phyloP scores from a whole-genome alignment of 2,888 invertebrate genomes.

The Coleophora deauratella region DNA sequence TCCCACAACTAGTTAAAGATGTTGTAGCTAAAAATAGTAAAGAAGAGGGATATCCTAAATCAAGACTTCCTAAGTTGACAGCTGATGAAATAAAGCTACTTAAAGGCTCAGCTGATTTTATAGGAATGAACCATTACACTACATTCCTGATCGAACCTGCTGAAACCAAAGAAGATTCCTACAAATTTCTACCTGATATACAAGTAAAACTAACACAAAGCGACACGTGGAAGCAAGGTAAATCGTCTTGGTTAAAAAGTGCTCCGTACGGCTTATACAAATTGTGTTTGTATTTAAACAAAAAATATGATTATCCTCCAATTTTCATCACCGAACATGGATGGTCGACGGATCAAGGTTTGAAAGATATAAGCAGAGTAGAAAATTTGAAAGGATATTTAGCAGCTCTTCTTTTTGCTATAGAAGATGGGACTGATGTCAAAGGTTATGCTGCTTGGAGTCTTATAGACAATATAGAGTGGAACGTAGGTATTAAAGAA shows the following conservation, averaged over 20 bases:
- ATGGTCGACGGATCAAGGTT: constrained; percentile 55
- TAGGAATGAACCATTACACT: constrained; percentile 63
- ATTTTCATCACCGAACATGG: constrained; percentile 76
- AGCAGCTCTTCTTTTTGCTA: constrained; percentile 43
- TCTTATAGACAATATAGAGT: constrained; percentile 80
- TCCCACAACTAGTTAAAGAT: constrained; percentile 44
- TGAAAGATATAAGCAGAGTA: constrained; percentile 55
- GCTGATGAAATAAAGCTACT: constrained; percentile 37
- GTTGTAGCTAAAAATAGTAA: constrained; percentile 37
- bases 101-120: constrained; percentile 55
- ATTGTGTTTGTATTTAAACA: constrained; percentile 39
- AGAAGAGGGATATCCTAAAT: constrained; percentile 42
- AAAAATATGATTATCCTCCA: constrained; percentile 39
- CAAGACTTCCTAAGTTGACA: constrained; percentile 37
- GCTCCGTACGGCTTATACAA: constrained; percentile 56
- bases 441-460: constrained; percentile 77
- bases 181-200: constrained; percentile 27
- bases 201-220: constrained; percentile 27
- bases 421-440: constrained; percentile 64
- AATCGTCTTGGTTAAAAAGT: constrained; percentile 51
- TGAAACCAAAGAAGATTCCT: neutral
- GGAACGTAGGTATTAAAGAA: constrained; percentile 74
- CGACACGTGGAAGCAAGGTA: constrained; percentile 32
- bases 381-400: constrained; percentile 53
- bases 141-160: constrained; percentile 30